Conservation (phyloP, 2,113 vertebrate genomes). For the Oreochromis niloticus region DNA sequence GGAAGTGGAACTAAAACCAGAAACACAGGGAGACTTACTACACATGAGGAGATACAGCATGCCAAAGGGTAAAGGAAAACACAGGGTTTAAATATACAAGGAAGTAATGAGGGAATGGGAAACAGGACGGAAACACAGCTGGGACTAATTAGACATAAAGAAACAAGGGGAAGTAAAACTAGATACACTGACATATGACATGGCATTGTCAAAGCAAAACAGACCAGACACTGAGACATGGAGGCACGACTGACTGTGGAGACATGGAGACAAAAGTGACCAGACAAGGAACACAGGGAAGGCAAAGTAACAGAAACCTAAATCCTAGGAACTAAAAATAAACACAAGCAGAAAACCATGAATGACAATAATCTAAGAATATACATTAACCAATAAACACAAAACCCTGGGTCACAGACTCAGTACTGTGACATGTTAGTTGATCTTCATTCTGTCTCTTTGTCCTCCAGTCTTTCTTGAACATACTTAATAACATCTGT, state of each 20-base stretch:
- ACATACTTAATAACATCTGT: neutral
- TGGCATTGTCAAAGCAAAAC: rapidly evolving
- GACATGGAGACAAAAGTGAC: neutral
- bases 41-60: too few species aligned
- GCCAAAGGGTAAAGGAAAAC: too few species aligned
- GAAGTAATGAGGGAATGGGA: neutral
- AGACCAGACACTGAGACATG: neutral
- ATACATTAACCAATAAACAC: neutral
- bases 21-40: too few species aligned
- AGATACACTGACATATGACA: neutral
- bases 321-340: neutral
- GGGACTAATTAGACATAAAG: neutral
- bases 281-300: neutral
- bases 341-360: neutral
- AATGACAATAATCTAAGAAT: neutral
- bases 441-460: neutral
- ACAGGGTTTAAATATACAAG: too few species aligned
- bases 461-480: neutral
- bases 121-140: neutral
- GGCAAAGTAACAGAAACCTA: rapidly evolving
- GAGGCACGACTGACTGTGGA: neutral
- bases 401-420: neutral
- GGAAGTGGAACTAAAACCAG: neutral
- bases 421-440: neutral
- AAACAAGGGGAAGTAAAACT: neutral